A percentile compares a stretch with the other conserved stretches of the same genome.
Evolutionary conservation across 1,140 invertebrate species (phyloP).

Genomic region (Conus ventricosus): DNA sequence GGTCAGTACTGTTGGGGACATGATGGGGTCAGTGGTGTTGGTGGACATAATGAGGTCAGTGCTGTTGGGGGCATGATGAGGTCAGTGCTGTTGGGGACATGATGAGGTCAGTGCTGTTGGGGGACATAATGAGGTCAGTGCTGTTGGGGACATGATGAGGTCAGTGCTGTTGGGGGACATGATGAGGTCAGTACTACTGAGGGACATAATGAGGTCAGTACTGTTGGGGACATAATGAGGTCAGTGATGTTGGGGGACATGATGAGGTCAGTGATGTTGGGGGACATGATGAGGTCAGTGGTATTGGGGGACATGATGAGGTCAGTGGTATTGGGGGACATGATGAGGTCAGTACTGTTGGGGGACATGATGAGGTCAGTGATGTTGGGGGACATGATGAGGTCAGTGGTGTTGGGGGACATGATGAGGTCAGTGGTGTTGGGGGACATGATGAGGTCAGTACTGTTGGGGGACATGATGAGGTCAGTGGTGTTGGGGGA

Average conservation of each 20-base stretch:
- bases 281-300: too few relatives aligned
- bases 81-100: too few relatives aligned
- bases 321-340: neutral
- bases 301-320: too few relatives aligned
- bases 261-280: too few relatives aligned
- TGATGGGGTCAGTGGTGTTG: constrained; percentile 39
- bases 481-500: constrained; percentile 44
- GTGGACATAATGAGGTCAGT: constrained; percentile 48
- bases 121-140: neutral
- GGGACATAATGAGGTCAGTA: too few relatives aligned
- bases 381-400: constrained; percentile 52
- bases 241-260: too few relatives aligned
- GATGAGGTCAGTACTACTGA: too few relatives aligned
- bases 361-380: constrained; percentile 49
- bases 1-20: constrained; percentile 51
- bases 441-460: neutral
- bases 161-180: neutral
- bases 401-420: constrained; percentile 52
- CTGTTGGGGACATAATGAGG: too few relatives aligned
- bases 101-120: neutral
- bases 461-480: constrained; percentile 52
- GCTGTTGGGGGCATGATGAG: neutral
- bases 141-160: constrained; percentile 20
- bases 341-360: constrained; percentile 53
- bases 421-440: constrained; percentile 33